Conservation (phyloP, 1,140 invertebrate genomes). For the Pseudachorutes palmiensis region DNA sequence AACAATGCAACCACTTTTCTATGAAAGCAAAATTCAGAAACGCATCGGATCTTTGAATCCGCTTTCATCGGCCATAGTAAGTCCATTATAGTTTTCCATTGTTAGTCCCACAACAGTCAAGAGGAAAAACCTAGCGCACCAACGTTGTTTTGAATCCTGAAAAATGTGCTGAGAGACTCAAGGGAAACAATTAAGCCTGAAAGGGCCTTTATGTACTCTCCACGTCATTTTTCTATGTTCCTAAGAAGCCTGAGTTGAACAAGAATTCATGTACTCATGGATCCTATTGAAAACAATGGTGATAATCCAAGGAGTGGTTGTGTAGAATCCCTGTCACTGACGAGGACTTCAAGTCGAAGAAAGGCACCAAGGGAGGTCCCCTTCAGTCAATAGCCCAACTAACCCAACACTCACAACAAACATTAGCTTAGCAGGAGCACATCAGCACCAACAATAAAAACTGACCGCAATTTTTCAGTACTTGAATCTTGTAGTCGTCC, state of each 20-base stretch:
- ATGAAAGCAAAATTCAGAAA: not conserved
- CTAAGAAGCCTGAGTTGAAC: not conserved
- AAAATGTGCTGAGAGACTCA: not conserved
- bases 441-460: not conserved
- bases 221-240: too few relatives aligned
- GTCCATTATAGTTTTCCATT: not conserved
- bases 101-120: conserved; percentile 2
- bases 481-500: too few relatives aligned
- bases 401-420: conserved; percentile 12
- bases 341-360: not conserved
- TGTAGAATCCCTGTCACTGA: not conserved
- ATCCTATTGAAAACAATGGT: not conserved
- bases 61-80: not conserved
- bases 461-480: not conserved
- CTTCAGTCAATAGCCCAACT: conserved; percentile 1
- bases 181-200: not conserved
- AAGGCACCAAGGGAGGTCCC: conserved; percentile 4
- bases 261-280: not conserved
- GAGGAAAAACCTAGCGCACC: too few relatives aligned
- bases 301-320: not conserved
- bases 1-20: too few relatives aligned
- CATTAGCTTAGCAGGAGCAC: conserved; percentile 5
- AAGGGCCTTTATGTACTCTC: not conserved
- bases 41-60: not conserved
- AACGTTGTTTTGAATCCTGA: too few relatives aligned